Evolutionary conservation across 2,797 vertebrate species (phyloP).

Genomic region (Mycteria americana): DNA sequence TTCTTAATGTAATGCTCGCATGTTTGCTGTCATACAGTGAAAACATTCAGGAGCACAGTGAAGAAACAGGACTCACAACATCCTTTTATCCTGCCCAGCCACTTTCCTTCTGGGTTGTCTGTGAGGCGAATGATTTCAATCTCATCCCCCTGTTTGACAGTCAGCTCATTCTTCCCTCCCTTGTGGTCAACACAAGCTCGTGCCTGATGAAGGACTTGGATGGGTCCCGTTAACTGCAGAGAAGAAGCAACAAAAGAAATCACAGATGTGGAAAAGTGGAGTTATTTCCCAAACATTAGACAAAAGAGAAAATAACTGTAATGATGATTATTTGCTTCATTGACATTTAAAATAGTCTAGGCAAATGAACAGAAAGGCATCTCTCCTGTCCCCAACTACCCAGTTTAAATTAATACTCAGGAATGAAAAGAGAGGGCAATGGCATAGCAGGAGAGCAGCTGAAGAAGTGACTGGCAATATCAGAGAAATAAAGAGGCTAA

Average conservation of each 20-base stretch:
- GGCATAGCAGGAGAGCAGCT: not conserved
- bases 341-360: not conserved
- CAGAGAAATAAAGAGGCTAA: not conserved
- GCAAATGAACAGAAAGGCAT: not conserved
- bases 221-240: conserved; percentile 78
- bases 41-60: not conserved
- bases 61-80: conserved; percentile 78
- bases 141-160: conserved; percentile 83
- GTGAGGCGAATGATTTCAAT: conserved; percentile 88
- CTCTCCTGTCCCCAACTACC: not conserved
- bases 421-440: not conserved
- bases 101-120: conserved; percentile 90
- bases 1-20: not conserved
- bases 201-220: conserved; percentile 83
- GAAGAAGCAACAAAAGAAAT: not conserved
- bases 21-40: not conserved
- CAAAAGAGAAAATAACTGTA: not conserved
- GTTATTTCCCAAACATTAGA: not conserved
- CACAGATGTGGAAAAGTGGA: not conserved
- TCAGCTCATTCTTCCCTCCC: conserved; percentile 85
- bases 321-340: not conserved
- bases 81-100: conserved; percentile 86
- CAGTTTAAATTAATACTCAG: not conserved
- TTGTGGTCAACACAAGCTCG: conserved; percentile 78
- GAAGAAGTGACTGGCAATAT: not conserved